phyloP scores from a whole-genome alignment of 2,797 vertebrate species.

The Epinephelus malabaricus region DNA sequence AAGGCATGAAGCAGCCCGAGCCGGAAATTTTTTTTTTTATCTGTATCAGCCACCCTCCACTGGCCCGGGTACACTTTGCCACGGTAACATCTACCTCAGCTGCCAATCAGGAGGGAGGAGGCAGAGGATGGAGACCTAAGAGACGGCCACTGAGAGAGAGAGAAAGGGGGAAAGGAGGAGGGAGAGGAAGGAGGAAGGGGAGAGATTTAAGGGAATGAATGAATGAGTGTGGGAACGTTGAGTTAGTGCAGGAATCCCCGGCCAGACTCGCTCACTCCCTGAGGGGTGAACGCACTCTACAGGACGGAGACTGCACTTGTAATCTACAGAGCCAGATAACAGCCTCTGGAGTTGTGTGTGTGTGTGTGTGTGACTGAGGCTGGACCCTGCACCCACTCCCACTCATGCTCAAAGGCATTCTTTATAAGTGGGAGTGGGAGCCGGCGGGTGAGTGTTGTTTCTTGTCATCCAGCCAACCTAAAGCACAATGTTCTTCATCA shows the following conservation, averaged over 20 bases:
- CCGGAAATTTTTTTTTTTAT: slow-evolving; percentile 56
- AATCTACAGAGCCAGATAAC: slow-evolving; percentile 63
- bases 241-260: slow-evolving; percentile 60
- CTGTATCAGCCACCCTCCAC: slow-evolving; percentile 62
- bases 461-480: background rate
- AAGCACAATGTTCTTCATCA: slow-evolving; percentile 2
- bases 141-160: background rate
- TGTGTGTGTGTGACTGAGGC: slow-evolving; percentile 16
- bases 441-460: slow-evolving; percentile 2
- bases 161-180: background rate
- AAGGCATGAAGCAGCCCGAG: slow-evolving; percentile 59
- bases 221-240: slow-evolving; percentile 53
- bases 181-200: background rate
- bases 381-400: slow-evolving; percentile 48
- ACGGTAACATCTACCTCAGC: slow-evolving; percentile 42
- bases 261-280: slow-evolving; percentile 32
- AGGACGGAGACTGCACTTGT: slow-evolving; percentile 49
- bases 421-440: slow-evolving; percentile 30
- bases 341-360: slow-evolving; percentile 21
- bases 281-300: slow-evolving; percentile 47
- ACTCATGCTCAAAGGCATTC: slow-evolving; percentile 18
- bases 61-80: slow-evolving; percentile 29
- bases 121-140: slow-evolving; percentile 38
- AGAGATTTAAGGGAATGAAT: slow-evolving; percentile 39
- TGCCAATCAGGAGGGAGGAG: slow-evolving; percentile 60